Evolutionary conservation across 1,140 invertebrate genomes (phyloP), one percentile per base, ranked within the genome.

Genomic region (Diabrotica undecimpunctata): DNA sequence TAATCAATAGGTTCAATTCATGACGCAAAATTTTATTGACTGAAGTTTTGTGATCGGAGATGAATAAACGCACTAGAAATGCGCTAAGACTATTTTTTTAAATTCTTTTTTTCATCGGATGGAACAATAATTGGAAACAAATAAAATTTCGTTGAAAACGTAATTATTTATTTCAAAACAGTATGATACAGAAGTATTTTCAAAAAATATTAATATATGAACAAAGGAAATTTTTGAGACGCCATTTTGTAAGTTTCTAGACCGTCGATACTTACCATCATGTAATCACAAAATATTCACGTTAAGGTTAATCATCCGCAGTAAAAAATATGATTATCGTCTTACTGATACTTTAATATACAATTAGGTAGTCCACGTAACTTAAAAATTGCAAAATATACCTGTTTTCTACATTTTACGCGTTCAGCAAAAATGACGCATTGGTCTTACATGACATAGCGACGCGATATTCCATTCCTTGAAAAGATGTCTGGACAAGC

Each of bases 281-380:
- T 82, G 82, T 83, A 83, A 84, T 85, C 83, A 81, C 81, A 80
- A 84, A 82, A 79, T 82, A 81, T 78, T 75, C 74, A 75, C 70
- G 75, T 74, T 78, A 77, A 79, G 76, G 70, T 74, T 66, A 69
- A 77, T 79, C 83, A 84, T 84, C 82, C 80, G 79, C 74, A 68
- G 64, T 67, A 77, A 79, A 80, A 78, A 82, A 76, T 70, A 76
- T 72, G 70, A 80, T 72, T 73, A 72, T 65, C 75, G 76, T 72
- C 59, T 79, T 71, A 67, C 72, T 75, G 68, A 74, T 71, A 70
- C 64, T 78, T 74, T 71, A 76, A 75, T 74, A 65, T 77, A 77
- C 66, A 82, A 81, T 81, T 81, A 75, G 79, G 73, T 83, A 82
- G 76, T 77, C 79, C 82, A 83, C 82, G 82, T 83, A 79, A 81